A percentile compares a stretch with the other conserved stretches of the same genome.
Conservation (phyloP, 1,140 invertebrate species). For the Eriocheir sinensis region DNA sequence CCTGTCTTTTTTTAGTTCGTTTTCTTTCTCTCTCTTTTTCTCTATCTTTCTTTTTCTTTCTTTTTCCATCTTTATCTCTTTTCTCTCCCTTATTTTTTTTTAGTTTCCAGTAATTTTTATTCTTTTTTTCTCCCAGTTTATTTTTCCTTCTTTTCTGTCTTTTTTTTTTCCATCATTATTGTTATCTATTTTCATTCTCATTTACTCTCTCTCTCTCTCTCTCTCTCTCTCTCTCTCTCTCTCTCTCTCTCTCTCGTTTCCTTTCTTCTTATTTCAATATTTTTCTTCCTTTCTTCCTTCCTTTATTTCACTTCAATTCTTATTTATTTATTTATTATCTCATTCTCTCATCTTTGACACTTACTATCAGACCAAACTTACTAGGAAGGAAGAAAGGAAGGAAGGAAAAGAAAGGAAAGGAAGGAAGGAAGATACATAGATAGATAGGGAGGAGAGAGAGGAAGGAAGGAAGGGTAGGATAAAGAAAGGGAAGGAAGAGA, state of each 20-base stretch:
- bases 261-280: not conserved
- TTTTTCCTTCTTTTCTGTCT: not conserved
- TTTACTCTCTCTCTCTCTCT: not conserved
- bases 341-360: not conserved
- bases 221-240: not conserved
- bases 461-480: no score
- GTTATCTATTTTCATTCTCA: not conserved
- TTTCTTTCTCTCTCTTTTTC: no score
- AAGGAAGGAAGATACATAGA: no score
- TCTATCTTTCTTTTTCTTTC: no score
- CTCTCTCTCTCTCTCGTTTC: not conserved
- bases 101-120: not conserved
- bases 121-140: not conserved
- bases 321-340: not conserved
- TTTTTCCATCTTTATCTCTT: no score
- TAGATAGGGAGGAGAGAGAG: no score
- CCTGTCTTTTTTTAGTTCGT: not conserved
- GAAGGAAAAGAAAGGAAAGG: no score
- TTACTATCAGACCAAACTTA: no score
- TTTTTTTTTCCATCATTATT: not conserved
- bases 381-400: no score
- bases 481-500: no score
- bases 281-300: conserved; percentile 38
- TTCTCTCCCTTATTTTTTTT: no score
- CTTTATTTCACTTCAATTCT: not conserved